Conservation (phyloP, 2,113 vertebrate species). For the Thamnophis sirtalis region DNA sequence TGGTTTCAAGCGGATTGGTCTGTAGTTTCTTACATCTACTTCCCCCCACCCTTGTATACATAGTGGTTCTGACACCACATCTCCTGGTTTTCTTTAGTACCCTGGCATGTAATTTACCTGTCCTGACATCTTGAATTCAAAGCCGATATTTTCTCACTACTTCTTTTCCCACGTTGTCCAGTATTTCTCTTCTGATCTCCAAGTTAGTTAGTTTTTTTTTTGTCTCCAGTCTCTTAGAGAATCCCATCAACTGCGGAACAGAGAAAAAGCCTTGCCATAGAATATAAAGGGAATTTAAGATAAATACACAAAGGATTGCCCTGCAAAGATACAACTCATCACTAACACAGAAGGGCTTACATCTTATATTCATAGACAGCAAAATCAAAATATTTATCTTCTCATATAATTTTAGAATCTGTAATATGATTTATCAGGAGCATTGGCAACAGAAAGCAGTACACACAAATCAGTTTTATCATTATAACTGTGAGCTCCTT, state of each 20-base stretch:
- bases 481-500: not conserved
- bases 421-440: not conserved
- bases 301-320: not conserved
- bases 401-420: not conserved
- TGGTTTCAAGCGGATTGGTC: not conserved
- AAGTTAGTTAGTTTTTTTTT: not conserved
- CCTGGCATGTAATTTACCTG: not conserved
- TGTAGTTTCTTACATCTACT: not conserved
- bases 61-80: not conserved
- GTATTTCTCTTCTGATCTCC: not conserved
- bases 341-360: not conserved
- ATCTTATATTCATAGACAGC: not conserved
- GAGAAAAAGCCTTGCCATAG: not conserved
- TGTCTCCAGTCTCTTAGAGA: not conserved
- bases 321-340: not conserved
- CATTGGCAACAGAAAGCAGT: not conserved
- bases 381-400: not conserved
- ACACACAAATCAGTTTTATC: not conserved
- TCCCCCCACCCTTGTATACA: not conserved
- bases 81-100: not conserved
- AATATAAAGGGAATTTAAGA: not conserved
- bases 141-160: not conserved
- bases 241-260: not conserved
- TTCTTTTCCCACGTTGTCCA: not conserved
- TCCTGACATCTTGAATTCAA: not conserved